Percentiles rank a stretch among this genome's conserved stretches.
These are phyloP conservation scores for Callorhinus ursinus DNA, from an alignment of 2,113 vertebrate species.

Conservation along the genomic window DNA sequence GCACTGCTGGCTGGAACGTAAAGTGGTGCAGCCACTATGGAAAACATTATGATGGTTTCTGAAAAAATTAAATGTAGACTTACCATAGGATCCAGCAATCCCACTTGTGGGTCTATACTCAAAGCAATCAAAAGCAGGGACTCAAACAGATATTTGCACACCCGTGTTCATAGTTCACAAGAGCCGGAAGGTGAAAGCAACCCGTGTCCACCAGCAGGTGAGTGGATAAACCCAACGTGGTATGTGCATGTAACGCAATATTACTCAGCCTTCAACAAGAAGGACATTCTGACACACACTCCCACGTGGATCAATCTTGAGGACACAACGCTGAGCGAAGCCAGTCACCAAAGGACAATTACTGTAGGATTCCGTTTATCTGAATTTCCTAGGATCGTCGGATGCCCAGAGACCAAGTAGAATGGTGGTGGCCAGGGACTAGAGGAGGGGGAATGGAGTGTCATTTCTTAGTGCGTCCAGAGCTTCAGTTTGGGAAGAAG, in stretches of 20 bases:
- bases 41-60: too few relatives aligned
- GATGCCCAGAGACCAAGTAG: neutral
- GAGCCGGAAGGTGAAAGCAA: neutral
- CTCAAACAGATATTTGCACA: neutral
- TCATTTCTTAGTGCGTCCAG: neutral
- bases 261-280: neutral
- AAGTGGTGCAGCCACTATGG: too few relatives aligned
- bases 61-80: too few relatives aligned
- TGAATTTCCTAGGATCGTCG: neutral
- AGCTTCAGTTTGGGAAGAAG: neutral
- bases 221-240: neutral
- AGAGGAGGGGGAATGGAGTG: neutral
- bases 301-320: neutral
- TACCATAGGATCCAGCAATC: too few relatives aligned
- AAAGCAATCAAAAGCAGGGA: too few relatives aligned
- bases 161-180: neutral
- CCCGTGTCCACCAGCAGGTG: neutral
- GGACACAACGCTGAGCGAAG: neutral
- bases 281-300: neutral
- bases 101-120: too few relatives aligned
- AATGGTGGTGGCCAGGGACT: neutral
- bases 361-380: neutral
- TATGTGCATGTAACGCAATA: neutral
- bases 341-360: neutral
- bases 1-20: too few relatives aligned